Conservation (phyloP, 2,113 vertebrate genomes). For the Mungos mungo region DNA sequence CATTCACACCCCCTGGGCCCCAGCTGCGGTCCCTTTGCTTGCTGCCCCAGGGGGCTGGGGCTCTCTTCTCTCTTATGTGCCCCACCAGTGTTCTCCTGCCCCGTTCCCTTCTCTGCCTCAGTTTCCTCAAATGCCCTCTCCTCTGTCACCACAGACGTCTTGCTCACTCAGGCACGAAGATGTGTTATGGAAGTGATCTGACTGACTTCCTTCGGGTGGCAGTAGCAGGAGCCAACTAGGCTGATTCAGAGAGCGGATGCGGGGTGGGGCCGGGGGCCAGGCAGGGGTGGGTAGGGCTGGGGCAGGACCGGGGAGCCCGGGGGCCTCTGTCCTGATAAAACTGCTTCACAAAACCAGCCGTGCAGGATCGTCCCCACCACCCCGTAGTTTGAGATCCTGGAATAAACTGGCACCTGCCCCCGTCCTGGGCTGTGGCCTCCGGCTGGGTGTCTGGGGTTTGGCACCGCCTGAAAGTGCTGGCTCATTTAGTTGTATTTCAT, state of each 20-base stretch:
- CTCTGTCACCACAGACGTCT: no score
- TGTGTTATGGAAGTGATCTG: no score
- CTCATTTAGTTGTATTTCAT: not conserved
- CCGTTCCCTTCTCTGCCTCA: no score
- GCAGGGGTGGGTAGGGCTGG: not conserved
- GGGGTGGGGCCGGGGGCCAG: accelerated
- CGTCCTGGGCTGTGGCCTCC: not conserved
- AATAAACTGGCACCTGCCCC: not conserved
- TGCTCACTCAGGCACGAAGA: no score
- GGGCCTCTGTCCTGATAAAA: not conserved
- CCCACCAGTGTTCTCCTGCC: no score
- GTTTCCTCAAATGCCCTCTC: no score
- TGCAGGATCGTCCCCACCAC: accelerated
- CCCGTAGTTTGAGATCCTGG: not conserved
- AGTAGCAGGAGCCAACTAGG: not conserved
- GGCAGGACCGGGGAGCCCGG: accelerated
- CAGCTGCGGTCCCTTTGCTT: accelerated
- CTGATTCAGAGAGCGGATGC: accelerated
- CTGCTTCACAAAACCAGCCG: not conserved
- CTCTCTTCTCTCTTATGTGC: not conserved
- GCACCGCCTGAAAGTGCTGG: accelerated
- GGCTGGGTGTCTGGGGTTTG: not conserved
- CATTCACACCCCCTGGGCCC: not conserved
- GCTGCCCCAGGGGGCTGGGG: accelerated
- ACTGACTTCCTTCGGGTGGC: not conserved